A percentile compares a stretch with the other conserved stretches of the same genome.
Evolutionary conservation across 2,113 vertebrate genomes (phyloP).

Genomic region (Tupaia chinensis): DNA sequence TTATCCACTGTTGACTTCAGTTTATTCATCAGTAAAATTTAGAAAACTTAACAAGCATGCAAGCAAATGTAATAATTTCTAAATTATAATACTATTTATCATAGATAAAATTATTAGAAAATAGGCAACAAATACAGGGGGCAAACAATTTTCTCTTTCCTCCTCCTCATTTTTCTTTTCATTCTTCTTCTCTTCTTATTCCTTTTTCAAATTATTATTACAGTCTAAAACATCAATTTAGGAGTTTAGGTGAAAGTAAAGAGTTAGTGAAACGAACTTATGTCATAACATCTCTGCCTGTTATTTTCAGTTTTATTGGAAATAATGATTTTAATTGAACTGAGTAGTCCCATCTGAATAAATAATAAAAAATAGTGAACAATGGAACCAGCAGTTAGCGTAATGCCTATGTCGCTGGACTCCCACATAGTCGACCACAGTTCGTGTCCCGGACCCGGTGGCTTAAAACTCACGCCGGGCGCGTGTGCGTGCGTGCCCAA

Average conservation of each 20-base stretch:
- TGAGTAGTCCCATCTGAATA: neutral
- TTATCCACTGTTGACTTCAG: neutral
- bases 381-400: neutral
- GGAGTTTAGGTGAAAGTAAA: neutral
- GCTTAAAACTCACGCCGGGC: no score
- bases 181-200: neutral
- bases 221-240: neutral
- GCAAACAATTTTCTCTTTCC: neutral
- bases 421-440: no score
- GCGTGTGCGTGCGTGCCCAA: no score
- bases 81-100: neutral
- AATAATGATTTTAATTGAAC: neutral
- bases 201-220: neutral
- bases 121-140: neutral
- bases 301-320: neutral
- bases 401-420: no score
- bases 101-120: neutral
- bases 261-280: neutral
- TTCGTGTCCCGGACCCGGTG: no score
- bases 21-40: neutral
- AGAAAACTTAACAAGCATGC: neutral
- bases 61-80: neutral
- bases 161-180: neutral
- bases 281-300: neutral
- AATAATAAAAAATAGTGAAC: neutral